A percentile compares a stretch with the other conserved stretches of the same genome.
These are phyloP conservation scores for Adelges cooleyi DNA, from an alignment of 1,140 invertebrate species.

Conservation along the genomic window DNA sequence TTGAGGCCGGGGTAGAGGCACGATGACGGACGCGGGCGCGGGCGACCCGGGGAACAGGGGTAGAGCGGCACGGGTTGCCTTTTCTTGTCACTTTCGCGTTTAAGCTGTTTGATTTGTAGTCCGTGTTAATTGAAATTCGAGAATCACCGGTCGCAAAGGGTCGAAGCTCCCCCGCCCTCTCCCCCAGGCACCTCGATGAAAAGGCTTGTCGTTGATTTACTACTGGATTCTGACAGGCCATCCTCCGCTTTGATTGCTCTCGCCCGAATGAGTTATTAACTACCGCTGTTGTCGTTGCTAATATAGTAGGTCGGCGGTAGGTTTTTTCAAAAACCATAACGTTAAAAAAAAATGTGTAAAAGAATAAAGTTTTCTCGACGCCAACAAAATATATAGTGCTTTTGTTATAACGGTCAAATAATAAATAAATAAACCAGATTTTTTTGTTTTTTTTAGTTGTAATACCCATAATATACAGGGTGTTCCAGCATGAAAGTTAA, in stretches of 20 bases:
- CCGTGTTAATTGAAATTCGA: conserved; percentile 28
- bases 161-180: not conserved
- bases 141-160: conserved; percentile 23
- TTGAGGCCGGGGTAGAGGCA: not conserved
- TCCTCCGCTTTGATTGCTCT: conserved; percentile 29
- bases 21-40: not conserved
- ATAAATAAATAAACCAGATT: too few species aligned
- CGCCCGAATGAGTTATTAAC: conserved; percentile 25
- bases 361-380: too few species aligned
- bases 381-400: too few species aligned
- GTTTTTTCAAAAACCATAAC: too few species aligned
- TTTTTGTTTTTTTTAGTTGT: too few species aligned
- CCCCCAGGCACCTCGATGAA: not conserved
- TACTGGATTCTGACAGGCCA: conserved; percentile 20
- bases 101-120: conserved; percentile 28
- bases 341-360: too few species aligned
- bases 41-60: not conserved
- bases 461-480: too few species aligned
- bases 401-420: too few species aligned
- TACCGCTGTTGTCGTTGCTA: not conserved
- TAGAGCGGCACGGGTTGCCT: conserved; percentile 8
- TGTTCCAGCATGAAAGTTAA: too few species aligned
- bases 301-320: too few species aligned
- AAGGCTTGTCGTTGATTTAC: conserved; percentile 28
- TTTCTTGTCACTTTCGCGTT: conserved; percentile 27